phyloP scores from a whole-genome alignment of 2,113 vertebrate species.

The Mustela lutreola region DNA sequence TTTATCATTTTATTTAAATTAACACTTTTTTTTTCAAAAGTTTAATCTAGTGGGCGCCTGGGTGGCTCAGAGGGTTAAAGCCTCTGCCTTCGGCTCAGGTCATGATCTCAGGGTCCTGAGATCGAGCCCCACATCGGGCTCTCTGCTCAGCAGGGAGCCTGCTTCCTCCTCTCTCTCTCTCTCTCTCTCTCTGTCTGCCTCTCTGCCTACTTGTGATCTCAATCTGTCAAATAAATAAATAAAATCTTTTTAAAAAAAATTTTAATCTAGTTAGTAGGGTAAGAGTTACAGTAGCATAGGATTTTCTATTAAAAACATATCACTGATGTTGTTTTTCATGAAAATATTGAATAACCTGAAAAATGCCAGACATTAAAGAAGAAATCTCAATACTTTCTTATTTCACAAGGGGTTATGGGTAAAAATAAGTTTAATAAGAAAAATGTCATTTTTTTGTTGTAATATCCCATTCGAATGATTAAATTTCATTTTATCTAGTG shows the following conservation, averaged over 20 bases:
- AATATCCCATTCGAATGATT: constrained; percentile 54
- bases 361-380: constrained; percentile 7
- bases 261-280: no score
- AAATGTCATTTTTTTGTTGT: constrained; percentile 39
- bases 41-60: neutral
- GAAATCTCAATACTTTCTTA: neutral
- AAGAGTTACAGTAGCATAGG: neutral
- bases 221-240: no score
- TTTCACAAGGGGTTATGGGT: neutral
- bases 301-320: constrained; percentile 10
- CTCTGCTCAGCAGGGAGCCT: no score
- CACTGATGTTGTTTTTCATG: neutral
- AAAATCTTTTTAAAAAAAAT: no score
- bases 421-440: constrained; percentile 55
- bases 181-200: no score
- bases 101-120: no score
- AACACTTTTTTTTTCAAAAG: constrained; percentile 18
- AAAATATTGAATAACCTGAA: constrained; percentile 36
- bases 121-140: no score
- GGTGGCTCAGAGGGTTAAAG: no score
- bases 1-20: neutral
- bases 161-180: no score
- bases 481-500: constrained; percentile 51
- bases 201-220: no score
- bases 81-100: no score